Evolutionary conservation across 1,140 invertebrate species (phyloP), one percentile per base, ranked within the genome.

Genomic region (Drosophila repletoides): DNA sequence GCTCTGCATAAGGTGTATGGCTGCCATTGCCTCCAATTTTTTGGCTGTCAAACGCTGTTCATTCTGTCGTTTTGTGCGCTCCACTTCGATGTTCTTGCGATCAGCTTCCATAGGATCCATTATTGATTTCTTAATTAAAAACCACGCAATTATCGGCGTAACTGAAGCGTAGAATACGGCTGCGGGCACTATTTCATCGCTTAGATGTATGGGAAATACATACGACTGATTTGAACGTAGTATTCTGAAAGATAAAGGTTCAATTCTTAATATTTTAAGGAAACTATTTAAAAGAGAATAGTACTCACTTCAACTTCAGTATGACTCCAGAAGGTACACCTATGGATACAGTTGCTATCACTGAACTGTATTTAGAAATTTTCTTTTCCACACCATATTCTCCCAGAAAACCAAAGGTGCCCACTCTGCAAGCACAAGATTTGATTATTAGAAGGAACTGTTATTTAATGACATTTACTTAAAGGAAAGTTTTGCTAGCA

Each of bases 341-440:
- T 28, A 98, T 91, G 31, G 94, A 92, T 5, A 99, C 94, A 0
- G 95, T 93, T 4, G 97, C 97, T 1, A 96, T 94, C 1, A 99
- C 89, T n/a, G 94, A 94, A 72, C 95, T 98, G 75, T 97, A 95
- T 86, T 97, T 94, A 0, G 97, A 97, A 9, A 99, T 93, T 91
- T 96, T 97, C 74, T 98, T 98, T 79, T 98, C 96, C 21, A 95
- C 95, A 0, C 97, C 97, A 89, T 98, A 98, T 89, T 98, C 97
- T 0, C 97, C 89, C 55, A 96, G 92, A 1, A 94, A 94, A 19
- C 97, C 97, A 90, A 97, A 95, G 4, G 96, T 96, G 12, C 97
- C 97, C 64, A 94, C 91, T 91, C 96, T 98, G 86, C 15, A 61
- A 90, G 52, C 0, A 2, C 14, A 9, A 12, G 0, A 2, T 43